A percentile compares a stretch with the other conserved stretches of the same genome.
Evolutionary conservation across 2,888 invertebrate species (phyloP).

Genomic region (Tromatobia lineatoria): DNA sequence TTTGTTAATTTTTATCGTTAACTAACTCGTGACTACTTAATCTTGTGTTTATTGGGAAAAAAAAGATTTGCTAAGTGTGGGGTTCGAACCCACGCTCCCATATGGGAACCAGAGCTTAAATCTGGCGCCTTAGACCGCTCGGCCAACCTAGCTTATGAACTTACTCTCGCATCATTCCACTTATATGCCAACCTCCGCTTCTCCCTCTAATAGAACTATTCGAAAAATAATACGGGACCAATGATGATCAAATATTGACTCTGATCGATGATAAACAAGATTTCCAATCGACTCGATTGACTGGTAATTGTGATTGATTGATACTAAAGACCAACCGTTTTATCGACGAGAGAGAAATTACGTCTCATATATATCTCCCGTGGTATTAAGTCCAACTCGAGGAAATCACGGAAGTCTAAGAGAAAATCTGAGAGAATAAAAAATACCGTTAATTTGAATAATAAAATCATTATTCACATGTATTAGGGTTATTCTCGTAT

Average conservation of each 20-base stretch:
- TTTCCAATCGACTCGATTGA: background rate
- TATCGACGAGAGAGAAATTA: conserved; percentile 21
- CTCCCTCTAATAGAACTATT: background rate
- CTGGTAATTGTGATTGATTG: conserved; percentile 53
- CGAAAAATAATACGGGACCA: background rate
- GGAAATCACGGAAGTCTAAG: conserved; percentile 71
- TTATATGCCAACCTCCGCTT: background rate
- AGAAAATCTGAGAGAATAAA: conserved; percentile 61
- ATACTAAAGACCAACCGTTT: conserved; percentile 28
- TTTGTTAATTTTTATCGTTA: background rate
- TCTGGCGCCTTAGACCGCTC: conserved; percentile 91
- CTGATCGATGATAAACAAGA: conserved; percentile 39
- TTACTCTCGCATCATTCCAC: background rate
- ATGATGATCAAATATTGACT: conserved; percentile 33
- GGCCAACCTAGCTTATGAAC: conserved; percentile 88
- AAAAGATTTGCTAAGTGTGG: conserved; percentile 88
- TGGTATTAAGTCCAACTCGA: conserved; percentile 33
- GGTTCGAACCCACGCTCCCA: conserved; percentile 90
- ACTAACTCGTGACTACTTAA: background rate
- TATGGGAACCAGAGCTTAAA: conserved; percentile 90
- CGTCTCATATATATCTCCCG: conserved; percentile 3
- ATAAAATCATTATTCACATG: conserved; percentile 75
- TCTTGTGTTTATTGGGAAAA: conserved; percentile 16
- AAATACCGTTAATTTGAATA: conserved; percentile 74
- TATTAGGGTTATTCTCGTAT: conserved; percentile 54